A percentile compares a stretch with the other conserved stretches of the same genome.
Evolutionary conservation across 1,140 invertebrate species (phyloP).

Genomic region (Geopemphigus sp.): DNA sequence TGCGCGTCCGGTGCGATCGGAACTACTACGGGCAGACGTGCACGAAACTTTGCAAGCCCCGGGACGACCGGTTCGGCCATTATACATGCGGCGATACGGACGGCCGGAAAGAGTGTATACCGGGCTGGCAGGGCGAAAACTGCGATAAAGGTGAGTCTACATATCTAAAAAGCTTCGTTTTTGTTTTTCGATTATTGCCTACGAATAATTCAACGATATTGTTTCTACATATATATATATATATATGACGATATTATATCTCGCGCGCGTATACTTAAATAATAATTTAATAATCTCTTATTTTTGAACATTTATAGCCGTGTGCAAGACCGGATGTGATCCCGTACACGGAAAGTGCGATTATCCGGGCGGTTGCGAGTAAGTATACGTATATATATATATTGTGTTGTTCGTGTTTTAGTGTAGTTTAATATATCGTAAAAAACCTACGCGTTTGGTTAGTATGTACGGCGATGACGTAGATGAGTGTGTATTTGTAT

Average conservation of each 20-base stretch:
- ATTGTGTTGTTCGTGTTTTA: not conserved
- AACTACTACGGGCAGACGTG: conserved; percentile 95
- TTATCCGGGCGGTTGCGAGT: conserved; percentile 83
- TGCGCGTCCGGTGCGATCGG: conserved; percentile 83
- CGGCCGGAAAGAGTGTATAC: conserved; percentile 87
- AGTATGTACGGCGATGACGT: not conserved
- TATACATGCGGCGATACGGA: conserved; percentile 78
- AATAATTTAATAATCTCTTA: not conserved
- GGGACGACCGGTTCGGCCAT: conserved; percentile 92
- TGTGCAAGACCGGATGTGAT: conserved; percentile 87
- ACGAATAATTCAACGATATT: no score
- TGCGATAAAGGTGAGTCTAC: conserved; percentile 77
- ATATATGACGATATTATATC: not conserved
- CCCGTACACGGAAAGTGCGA: conserved; percentile 84
- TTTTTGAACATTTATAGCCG: conserved; percentile 65
- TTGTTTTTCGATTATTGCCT: not conserved
- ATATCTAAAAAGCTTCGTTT: no score
- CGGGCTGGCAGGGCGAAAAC: conserved; percentile 89
- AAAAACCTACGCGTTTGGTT: not conserved
- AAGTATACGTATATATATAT: conserved; percentile 57
- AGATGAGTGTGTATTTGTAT: not conserved
- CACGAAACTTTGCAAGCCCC: conserved; percentile 85
- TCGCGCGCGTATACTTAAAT: no score
- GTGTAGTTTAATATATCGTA: not conserved
- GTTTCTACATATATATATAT: no score